Evolutionary conservation across 2,888 invertebrate species (phyloP).

Genomic region (Cactoblastis cactorum): DNA sequence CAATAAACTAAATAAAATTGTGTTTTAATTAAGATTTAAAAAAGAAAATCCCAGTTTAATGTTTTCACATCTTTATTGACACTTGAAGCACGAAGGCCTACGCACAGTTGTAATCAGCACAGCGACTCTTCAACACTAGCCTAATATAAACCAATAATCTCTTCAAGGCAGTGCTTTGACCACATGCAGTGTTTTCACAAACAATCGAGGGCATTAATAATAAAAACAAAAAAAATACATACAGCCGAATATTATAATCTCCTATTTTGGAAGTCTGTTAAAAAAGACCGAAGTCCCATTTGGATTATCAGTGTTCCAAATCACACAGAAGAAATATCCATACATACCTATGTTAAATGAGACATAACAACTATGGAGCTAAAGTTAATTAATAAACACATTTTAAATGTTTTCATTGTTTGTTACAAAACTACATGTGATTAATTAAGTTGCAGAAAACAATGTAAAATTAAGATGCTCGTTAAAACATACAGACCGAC

Average conservation of each 20-base stretch:
- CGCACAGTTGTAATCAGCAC: slow-evolving; percentile 46
- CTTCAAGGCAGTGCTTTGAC: slow-evolving; percentile 51
- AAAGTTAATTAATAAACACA: too few species aligned
- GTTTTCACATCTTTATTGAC: slow-evolving; percentile 72
- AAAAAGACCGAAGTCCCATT: too few species aligned
- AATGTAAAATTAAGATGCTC: slow-evolving; percentile 1
- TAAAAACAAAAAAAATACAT: too few species aligned
- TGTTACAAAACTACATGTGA: slow-evolving; percentile 8
- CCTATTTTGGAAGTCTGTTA: too few species aligned
- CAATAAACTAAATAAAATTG: slow-evolving; percentile 22
- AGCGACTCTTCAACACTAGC: slow-evolving; percentile 44
- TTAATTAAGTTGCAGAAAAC: slow-evolving; percentile 5
- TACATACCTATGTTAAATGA: too few species aligned
- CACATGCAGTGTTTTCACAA: slow-evolving; percentile 3
- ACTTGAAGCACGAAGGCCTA: slow-evolving; percentile 69
- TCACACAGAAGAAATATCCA: too few species aligned
- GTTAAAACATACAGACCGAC: not conserved
- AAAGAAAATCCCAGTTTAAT: slow-evolving; percentile 26
- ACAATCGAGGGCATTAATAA: not conserved
- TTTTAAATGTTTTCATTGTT: too few species aligned
- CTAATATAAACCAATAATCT: slow-evolving; percentile 56
- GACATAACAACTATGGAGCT: too few species aligned
- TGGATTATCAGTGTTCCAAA: too few species aligned
- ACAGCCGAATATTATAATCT: too few species aligned
- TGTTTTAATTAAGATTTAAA: not conserved